Evolutionary conservation across 2,113 vertebrate genomes (phyloP), one percentile per base, ranked within the genome.

Genomic region (Manacus vitellinus): DNA sequence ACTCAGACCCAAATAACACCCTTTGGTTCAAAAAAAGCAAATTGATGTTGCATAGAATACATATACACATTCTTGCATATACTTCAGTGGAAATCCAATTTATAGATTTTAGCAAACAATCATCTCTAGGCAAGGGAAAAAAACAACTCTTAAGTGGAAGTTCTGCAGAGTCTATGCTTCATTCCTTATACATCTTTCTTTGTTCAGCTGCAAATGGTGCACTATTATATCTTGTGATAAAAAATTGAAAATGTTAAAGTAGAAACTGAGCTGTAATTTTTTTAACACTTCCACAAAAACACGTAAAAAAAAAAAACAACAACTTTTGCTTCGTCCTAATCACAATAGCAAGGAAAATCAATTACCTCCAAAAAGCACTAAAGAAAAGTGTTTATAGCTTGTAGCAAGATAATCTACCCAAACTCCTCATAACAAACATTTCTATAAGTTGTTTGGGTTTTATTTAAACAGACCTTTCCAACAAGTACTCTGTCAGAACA

Each of bases 281-380:
- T 59, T 30, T 11, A 49, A 68, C 46, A 12, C 33, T 80, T 39
- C 9, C 23, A 76, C 24, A 31, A 51, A 82, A 35, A 75, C 25
- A 12, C 1, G 8, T 1, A 49, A 43, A 16, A 30, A 19, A 3
- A 1, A 1, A 1, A 19, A 3, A 1, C 1, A 1, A 8, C 5
- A 75, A 37, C 7, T 73, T 92, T 31, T 88, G 16, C 18, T 75
- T 82, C 73, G 9, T 52, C 44, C 28, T 30, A 78, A 82, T 14
- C 6, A 39, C 28, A 91, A 44, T 0, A 73, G 24, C 24, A 92
- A 88, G 41, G 21, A 88, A 91, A 88, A 86, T 3, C 8, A 70
- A 54, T 28, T 31, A 28, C 3, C 7, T 68, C 11, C n/a, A 80
- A 62, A 70, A 70, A 25, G 3, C 5, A 56, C 22, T 73, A 37